Evolutionary conservation across 1,140 invertebrate genomes (phyloP), one percentile per base, ranked within the genome.

Genomic region (Maconellicoccus hirsutus): DNA sequence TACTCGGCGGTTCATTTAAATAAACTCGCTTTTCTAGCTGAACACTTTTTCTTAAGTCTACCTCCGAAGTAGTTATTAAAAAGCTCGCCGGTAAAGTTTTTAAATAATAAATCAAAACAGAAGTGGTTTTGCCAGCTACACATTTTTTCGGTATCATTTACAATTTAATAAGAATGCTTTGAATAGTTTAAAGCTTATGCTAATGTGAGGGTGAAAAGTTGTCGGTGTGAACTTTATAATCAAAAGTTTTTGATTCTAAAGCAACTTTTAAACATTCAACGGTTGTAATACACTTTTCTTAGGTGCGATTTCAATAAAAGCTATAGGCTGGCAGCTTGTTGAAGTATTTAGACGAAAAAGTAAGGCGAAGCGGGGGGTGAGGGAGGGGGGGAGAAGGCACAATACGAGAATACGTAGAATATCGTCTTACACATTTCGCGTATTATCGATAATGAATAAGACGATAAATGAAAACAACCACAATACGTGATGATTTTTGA

Each of bases 71-170:
- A 19, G 42, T 52, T 52, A 52, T 52, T 52, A 52, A 52, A 52
- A 52, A 52, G 12, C n/a, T 14, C 12, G 12, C n/a, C 42, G 42
- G 42, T 52, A 52, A 52, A 52, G 42, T 52, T 52, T 52, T 52
- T 52, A 52, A 52, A 52, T 52, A 52, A 52, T 52, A 52, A 52
- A 52, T 52, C 42, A 52, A 52, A 52, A 52, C 42, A 52, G 42
- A 16, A 19, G 12, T 52, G 42, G 42, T 52, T 52, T 52, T 52
- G 42, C 42, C 42, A 52, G 42, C 42, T 52, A 52, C 42, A 52
- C 42, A 52, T 52, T 52, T 52, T 52, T 52, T 52, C 6, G 42
- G 42, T 52, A 52, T 52, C 42, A 52, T 52, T 52, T 52, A 52
- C 42, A 52, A 52, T 52, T 52, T 52, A 52, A 52, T 52, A 52